Evolutionary conservation across 2,797 vertebrate species (phyloP), one percentile per base, ranked within the genome.

Genomic region (Muraenolepis orangiensis): DNA sequence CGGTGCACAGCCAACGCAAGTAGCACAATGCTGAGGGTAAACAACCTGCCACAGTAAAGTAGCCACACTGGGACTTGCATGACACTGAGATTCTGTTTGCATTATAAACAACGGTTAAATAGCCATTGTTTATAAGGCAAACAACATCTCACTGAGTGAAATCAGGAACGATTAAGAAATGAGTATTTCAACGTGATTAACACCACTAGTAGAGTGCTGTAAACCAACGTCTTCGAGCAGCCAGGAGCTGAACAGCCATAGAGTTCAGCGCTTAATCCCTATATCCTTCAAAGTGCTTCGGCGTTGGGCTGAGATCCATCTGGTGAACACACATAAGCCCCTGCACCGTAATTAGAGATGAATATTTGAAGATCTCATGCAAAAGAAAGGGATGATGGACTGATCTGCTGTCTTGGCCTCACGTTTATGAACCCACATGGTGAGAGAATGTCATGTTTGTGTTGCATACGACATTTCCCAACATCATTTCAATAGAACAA

Each of bases 401-500:
- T 64, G 10, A 26, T 64, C 30, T 67, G 23, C 64, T 66, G 13
- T 67, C 29, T 67, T 64, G 57, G 66, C 66, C 66, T 67, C 66
- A 29, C 30, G 30, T 20, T 29, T 64, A 18, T 67, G 31, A 67
- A 67, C 66, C 29, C 66, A 67, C 26, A 67, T 31, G 30, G 29
- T 29, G 16, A 31, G 40, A 64, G 1, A 78, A 71, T 72, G 70
- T 13, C 28, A 75, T 46, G 69, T 51, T 61, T 3, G 78, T 72
- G 32, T 66, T 34, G 42, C 31, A 20, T 34, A n/a, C 57, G 72
- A 72, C 26, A 67, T 67, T 67, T 29, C 57, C 26, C 57, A 26
- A 12, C 57, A 64, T 64, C 57, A 64, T 61, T 61, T 61, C 11
- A 23, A n/a, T 11, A 40, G n/a, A 66, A 79, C 72, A 79, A 57